A percentile compares a stretch with the other conserved stretches of the same genome.
Evolutionary conservation across 2,797 vertebrate genomes (phyloP).

Genomic region (Ciconia nigra): DNA sequence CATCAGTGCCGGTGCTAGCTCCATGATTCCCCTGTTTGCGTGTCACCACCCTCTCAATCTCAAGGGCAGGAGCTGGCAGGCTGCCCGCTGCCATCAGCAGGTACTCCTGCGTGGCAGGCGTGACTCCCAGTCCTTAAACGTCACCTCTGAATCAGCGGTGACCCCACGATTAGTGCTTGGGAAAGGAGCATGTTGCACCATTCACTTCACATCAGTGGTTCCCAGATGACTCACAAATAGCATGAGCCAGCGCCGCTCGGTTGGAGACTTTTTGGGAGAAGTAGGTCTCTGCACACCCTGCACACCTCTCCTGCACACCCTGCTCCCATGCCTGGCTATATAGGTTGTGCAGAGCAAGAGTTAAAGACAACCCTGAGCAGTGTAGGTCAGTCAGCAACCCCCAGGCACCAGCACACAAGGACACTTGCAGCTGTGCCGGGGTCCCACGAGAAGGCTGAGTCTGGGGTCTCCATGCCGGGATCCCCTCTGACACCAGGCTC

Average conservation of each 20-base stretch:
- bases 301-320: neutral
- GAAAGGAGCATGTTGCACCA: neutral
- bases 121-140: neutral
- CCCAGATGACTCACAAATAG: neutral
- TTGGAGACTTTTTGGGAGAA: neutral
- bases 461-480: fast-evolving
- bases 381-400: neutral
- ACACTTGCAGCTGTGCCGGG: neutral
- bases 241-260: neutral
- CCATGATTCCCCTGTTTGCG: neutral
- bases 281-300: neutral
- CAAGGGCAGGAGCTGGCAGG: neutral
- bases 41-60: neutral
- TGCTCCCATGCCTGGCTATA: fast-evolving
- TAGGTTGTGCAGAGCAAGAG: neutral
- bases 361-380: neutral
- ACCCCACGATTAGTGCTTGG: neutral
- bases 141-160: neutral
- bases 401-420: neutral
- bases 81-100: neutral
- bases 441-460: neutral
- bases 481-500: neutral
- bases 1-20: neutral
- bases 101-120: fast-evolving
- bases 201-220: neutral